phyloP scores from a whole-genome alignment of 2,888 invertebrate species.

The Tanaodytes sp. region DNA sequence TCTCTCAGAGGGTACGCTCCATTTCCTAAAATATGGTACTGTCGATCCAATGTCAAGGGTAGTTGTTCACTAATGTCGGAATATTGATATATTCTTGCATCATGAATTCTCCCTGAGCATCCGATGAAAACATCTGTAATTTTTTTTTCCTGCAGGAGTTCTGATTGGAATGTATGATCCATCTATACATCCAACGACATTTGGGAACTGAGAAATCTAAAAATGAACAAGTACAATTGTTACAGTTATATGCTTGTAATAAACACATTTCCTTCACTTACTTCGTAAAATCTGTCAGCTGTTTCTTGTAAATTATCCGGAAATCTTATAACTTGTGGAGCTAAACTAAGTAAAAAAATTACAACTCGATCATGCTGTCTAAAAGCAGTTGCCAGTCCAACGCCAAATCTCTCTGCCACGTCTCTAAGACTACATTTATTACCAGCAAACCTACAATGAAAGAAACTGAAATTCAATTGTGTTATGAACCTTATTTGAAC shows the following conservation, averaged over 20 bases:
- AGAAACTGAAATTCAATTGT: no score
- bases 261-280: neutral
- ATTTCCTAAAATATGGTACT: no score
- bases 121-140: no score
- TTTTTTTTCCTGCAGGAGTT: neutral
- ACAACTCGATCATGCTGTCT: slow-evolving; percentile 8
- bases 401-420: slow-evolving; percentile 13
- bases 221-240: neutral
- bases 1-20: no score
- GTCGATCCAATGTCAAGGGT: no score
- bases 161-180: slow-evolving; percentile 4
- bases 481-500: no score
- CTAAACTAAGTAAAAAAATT: slow-evolving; percentile 7
- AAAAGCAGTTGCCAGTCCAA: neutral
- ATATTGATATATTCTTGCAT: no score
- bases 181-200: slow-evolving; percentile 2
- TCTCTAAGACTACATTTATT: slow-evolving; percentile 16
- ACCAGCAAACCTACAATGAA: no score
- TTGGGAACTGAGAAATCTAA: slow-evolving; percentile 15
- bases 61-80: no score
- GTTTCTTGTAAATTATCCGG: slow-evolving; percentile 7
- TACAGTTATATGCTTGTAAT: no score
- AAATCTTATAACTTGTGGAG: slow-evolving; percentile 14
- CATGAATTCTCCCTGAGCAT: no score
- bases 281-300: slow-evolving; percentile 4